Evolutionary conservation across 2,888 invertebrate genomes (phyloP).

Genomic region (Cataglyphis altisquamis): DNA sequence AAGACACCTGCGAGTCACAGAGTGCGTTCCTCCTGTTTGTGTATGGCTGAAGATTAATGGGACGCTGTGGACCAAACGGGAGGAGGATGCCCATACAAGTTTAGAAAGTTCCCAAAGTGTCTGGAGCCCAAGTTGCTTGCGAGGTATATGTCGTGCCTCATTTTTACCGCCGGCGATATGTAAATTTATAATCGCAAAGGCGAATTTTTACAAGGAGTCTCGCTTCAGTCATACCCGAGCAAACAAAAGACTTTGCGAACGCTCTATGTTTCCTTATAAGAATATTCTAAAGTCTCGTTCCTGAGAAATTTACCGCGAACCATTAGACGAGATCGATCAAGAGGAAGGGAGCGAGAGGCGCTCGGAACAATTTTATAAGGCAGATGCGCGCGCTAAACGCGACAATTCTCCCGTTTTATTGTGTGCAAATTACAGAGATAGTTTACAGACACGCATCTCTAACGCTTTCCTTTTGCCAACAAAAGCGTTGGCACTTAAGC

Average conservation of each 20-base stretch:
- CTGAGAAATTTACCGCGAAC: neutral
- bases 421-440: slow-evolving; percentile 34
- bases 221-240: neutral
- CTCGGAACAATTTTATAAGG: neutral
- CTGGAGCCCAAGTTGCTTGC: slow-evolving; percentile 52
- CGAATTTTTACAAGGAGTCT: neutral
- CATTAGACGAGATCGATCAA: neutral
- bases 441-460: slow-evolving; percentile 19
- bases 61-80: slow-evolving; percentile 60
- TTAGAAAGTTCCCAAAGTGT: slow-evolving; percentile 80
- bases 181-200: neutral
- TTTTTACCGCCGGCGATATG: slow-evolving; percentile 15
- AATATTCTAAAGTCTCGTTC: too few species aligned
- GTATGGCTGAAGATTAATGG: slow-evolving; percentile 63
- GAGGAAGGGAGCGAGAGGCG: neutral
- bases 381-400: slow-evolving; percentile 16
- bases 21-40: slow-evolving; percentile 19
- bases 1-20: slow-evolving; percentile 43
- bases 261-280: neutral
- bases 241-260: neutral
- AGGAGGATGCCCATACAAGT: slow-evolving; percentile 70
- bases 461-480: slow-evolving; percentile 20
- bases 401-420: slow-evolving; percentile 20
- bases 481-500: slow-evolving; percentile 10
- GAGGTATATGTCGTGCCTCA: slow-evolving; percentile 52